These are phyloP conservation scores for Leptodactylus fallax DNA, from an alignment of 2,797 vertebrate species.

Conservation along the genomic window DNA sequence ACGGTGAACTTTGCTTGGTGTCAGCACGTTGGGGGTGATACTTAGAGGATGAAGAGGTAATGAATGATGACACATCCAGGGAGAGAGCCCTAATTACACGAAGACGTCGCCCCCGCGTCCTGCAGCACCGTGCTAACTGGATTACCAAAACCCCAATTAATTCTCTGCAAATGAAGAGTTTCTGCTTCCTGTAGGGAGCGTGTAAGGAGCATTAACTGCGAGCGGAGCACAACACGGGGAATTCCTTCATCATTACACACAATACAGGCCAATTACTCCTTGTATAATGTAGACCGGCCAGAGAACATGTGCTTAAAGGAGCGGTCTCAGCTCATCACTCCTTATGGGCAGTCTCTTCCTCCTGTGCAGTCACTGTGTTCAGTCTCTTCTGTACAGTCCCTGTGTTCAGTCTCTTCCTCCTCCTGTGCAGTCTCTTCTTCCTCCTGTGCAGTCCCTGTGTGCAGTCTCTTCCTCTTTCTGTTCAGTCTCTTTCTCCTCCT, in stretches of 20 bases:
- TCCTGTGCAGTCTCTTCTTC: too few relatives aligned
- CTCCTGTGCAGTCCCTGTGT: too few relatives aligned
- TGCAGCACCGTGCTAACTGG: constrained; percentile 30
- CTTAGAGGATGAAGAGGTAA: constrained; percentile 22
- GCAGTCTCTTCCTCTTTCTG: too few relatives aligned
- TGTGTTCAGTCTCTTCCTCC: too few relatives aligned
- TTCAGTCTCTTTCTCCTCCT: too few relatives aligned
- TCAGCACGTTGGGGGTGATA: constrained; percentile 20
- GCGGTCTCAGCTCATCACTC: too few relatives aligned
- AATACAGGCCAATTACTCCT: not conserved
- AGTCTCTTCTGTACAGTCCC: too few relatives aligned
- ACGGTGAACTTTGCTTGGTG: not conserved
- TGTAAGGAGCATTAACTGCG: constrained; percentile 4
- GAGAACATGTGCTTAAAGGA: not conserved
- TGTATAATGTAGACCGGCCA: not conserved
- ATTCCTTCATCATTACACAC: not conserved
- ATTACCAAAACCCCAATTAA: constrained; percentile 46
- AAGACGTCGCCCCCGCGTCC: constrained; percentile 2
- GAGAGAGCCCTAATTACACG: not conserved
- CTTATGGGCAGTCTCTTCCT: too few relatives aligned
- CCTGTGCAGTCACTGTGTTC: too few relatives aligned
- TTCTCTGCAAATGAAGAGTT: constrained; percentile 39
- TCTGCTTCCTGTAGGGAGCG: constrained; percentile 36
- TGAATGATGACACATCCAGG: constrained; percentile 28
- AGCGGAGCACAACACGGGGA: not conserved